These are phyloP conservation scores for Heterodera filipjevi DNA, from an alignment of 2,888 invertebrate species.

Conservation along the genomic window DNA sequence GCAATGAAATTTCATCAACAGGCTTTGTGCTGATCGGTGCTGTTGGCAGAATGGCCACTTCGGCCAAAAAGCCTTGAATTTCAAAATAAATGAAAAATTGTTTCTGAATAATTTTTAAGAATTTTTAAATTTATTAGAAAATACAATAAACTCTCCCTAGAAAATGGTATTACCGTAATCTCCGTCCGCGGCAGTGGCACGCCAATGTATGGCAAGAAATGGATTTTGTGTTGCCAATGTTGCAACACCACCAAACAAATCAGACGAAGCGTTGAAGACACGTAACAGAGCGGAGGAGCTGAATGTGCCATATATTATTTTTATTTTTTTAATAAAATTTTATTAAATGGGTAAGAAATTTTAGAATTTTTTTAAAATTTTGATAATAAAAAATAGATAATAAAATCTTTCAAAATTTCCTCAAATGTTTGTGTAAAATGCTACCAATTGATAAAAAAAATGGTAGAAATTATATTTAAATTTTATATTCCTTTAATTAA, in stretches of 20 bases:
- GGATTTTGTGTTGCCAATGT: slow-evolving; percentile 34
- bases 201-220: slow-evolving; percentile 41
- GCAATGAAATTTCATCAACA: slow-evolving; percentile 54
- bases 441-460: no score
- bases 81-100: no score
- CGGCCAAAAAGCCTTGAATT: slow-evolving; percentile 80
- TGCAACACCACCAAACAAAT: slow-evolving; percentile 19
- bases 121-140: no score
- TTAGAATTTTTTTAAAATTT: no score
- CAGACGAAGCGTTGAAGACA: slow-evolving; percentile 38
- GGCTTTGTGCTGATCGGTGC: slow-evolving; percentile 40
- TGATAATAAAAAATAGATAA: no score
- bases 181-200: slow-evolving; percentile 86
- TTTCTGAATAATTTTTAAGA: no score
- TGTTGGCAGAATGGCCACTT: slow-evolving; percentile 81
- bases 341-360: neutral
- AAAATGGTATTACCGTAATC: slow-evolving; percentile 72
- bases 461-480: no score
- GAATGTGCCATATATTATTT: neutral
- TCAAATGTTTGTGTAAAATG: no score
- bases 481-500: no score
- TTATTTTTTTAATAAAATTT: neutral
- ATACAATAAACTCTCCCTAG: no score
- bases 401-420: no score
- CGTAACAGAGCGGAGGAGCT: slow-evolving; percentile 43